Conservation (phyloP, 2,888 invertebrate genomes). For the Pseudolycoriella hygida region DNA sequence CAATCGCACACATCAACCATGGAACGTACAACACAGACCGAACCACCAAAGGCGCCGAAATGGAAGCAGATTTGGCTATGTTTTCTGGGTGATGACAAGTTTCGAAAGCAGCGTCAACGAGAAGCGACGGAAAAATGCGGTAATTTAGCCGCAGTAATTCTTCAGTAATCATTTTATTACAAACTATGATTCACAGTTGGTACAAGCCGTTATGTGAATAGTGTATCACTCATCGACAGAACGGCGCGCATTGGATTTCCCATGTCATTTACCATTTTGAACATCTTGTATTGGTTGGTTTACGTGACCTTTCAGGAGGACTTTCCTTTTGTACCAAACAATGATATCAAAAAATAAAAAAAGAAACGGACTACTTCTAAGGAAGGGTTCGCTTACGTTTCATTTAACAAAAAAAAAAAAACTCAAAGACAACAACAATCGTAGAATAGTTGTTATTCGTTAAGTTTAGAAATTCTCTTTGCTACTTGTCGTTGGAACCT, state of each 20-base stretch:
- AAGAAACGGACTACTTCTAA: too few species aligned
- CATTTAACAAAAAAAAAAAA: too few species aligned
- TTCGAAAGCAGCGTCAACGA: slow-evolving; percentile 51
- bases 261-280: slow-evolving; percentile 68
- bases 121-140: slow-evolving; percentile 33
- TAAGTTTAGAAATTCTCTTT: too few species aligned
- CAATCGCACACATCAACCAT: slow-evolving; percentile 38
- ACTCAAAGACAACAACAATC: too few species aligned
- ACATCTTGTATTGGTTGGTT: slow-evolving; percentile 77
- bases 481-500: too few species aligned
- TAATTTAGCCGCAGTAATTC: too few species aligned
- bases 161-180: neutral
- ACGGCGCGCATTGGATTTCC: slow-evolving; percentile 70
- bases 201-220: slow-evolving; percentile 52
- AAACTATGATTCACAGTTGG: slow-evolving; percentile 5
- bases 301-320: slow-evolving; percentile 64
- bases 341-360: neutral
- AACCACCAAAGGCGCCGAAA: slow-evolving; percentile 47
- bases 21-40: slow-evolving; percentile 73
- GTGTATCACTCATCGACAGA: slow-evolving; percentile 71
- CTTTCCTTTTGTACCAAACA: slow-evolving; percentile 26
- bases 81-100: slow-evolving; percentile 58
- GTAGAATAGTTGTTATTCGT: too few species aligned
- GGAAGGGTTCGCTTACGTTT: too few species aligned
- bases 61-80: slow-evolving; percentile 70